phyloP scores from a whole-genome alignment of 2,113 vertebrate genomes.

The Melanotaenia duboulayi region DNA sequence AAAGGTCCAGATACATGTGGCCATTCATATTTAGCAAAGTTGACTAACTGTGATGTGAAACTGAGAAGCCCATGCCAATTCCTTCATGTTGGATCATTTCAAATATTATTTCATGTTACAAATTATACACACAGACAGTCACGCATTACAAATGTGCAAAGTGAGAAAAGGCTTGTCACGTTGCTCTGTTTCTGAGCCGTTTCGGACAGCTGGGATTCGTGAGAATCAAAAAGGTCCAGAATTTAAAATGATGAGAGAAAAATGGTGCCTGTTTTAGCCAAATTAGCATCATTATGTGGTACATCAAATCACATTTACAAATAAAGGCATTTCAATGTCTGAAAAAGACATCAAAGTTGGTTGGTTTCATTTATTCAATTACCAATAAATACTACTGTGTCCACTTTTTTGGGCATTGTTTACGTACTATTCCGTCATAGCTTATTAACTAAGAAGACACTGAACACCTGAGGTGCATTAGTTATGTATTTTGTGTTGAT shows the following conservation, averaged over 20 bases:
- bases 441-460: slow-evolving; percentile 26
- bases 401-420: slow-evolving; percentile 17
- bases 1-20: not conserved
- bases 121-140: slow-evolving; percentile 30
- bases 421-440: slow-evolving; percentile 17
- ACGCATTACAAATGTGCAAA: slow-evolving; percentile 34
- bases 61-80: slow-evolving; percentile 1
- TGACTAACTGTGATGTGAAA: not conserved
- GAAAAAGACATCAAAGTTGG: slow-evolving; percentile 32
- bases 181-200: slow-evolving; percentile 10
- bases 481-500: slow-evolving; percentile 17
- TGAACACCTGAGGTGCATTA: slow-evolving; percentile 32
- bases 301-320: slow-evolving; percentile 22
- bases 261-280: slow-evolving; percentile 19
- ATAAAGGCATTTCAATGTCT: slow-evolving; percentile 51
- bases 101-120: slow-evolving; percentile 25
- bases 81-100: slow-evolving; percentile 12
- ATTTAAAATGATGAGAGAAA: slow-evolving; percentile 3
- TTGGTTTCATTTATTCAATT: slow-evolving; percentile 27
- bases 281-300: slow-evolving; percentile 22
- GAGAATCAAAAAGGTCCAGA: slow-evolving; percentile 9
- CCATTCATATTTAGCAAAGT: not conserved
- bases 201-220: slow-evolving; percentile 8
- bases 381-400: slow-evolving; percentile 34
- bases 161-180: slow-evolving; percentile 19